Evolutionary conservation across 2,113 vertebrate genomes (phyloP), one percentile per base, ranked within the genome.

Genomic region (Peromyscus maniculatus): DNA sequence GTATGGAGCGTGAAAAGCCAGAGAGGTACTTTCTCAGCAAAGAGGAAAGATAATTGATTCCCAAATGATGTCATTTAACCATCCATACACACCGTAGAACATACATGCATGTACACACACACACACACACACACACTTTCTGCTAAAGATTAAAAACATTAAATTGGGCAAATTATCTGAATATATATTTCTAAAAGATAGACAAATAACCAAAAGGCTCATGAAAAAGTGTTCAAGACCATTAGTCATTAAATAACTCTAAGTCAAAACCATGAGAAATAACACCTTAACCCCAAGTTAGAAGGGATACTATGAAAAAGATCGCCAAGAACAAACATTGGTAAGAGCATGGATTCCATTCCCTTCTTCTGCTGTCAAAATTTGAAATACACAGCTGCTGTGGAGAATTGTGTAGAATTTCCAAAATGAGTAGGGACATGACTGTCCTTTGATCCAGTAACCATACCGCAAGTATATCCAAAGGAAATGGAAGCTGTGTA

Each of bases 401-500:
- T 28, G n/a, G 80, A 43, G 13, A 64, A 62, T 43, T 64, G 57
- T 84, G n/a, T 84, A 7, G 21, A 59, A 39, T 64, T 84, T 43
- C n/a, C 80, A 43, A 28, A 84, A 8, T 0, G 12, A 64, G 13
- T 13, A 84, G 24, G n/a, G 43, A 10, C 12, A 62, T 13, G 31
- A 11, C 24, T 86, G 59, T 46, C 59, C 39, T 43, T 16, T 19
- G 13, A 46, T 31, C n/a, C n/a, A 62, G 6, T 62, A 26, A 84
- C 12, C 22, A 5, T 28, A 28, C 3, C 5, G 1, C 7, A 31
- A 1, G 15, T 31, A 5, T 5, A 64, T 2, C 7, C 59, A 84
- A 39, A 66, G 39, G n/a, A 31, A 46, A 59, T 49, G 13, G 59
- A 49, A 46, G 24, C 12, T 1, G 55, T 8, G 24, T 26, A 7